Conservation (phyloP, 2,113 vertebrate species). For the Puffinus mauretanicus region DNA sequence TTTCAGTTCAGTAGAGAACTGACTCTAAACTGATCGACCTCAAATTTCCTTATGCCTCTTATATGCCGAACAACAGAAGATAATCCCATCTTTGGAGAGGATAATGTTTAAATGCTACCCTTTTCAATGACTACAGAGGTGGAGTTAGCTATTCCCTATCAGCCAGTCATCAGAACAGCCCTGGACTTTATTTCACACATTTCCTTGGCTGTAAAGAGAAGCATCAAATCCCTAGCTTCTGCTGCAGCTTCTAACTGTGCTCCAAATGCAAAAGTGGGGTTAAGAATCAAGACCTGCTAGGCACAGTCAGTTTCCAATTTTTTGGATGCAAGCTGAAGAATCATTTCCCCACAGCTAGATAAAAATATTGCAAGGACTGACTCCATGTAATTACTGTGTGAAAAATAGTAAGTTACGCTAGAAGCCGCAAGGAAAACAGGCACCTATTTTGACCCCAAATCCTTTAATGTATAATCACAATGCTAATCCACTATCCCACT, state of each 20-base stretch:
- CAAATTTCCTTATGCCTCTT: not conserved
- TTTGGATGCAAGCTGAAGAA: not conserved
- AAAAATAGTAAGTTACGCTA: not conserved
- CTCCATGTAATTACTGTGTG: not conserved
- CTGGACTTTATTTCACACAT: not conserved
- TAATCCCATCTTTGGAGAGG: not conserved
- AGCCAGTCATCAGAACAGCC: not conserved
- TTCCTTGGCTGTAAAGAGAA: not conserved
- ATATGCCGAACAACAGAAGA: not conserved
- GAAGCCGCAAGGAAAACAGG: not conserved
- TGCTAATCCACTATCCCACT: not conserved
- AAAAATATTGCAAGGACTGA: not conserved
- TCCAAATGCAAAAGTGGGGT: not conserved
- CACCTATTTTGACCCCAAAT: not conserved
- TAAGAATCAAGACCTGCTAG: not conserved
- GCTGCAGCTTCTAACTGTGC: not conserved
- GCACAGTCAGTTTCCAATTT: not conserved
- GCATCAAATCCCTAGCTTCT: not conserved
- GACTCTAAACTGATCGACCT: not conserved
- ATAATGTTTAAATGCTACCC: not conserved
- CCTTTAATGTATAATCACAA: not conserved
- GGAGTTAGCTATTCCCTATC: not conserved
- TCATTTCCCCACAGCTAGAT: not conserved
- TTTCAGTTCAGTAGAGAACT: not conserved
- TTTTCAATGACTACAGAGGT: not conserved